Evolutionary conservation across 2,113 vertebrate genomes (phyloP).

Genomic region (Stigmatopora nigra): DNA sequence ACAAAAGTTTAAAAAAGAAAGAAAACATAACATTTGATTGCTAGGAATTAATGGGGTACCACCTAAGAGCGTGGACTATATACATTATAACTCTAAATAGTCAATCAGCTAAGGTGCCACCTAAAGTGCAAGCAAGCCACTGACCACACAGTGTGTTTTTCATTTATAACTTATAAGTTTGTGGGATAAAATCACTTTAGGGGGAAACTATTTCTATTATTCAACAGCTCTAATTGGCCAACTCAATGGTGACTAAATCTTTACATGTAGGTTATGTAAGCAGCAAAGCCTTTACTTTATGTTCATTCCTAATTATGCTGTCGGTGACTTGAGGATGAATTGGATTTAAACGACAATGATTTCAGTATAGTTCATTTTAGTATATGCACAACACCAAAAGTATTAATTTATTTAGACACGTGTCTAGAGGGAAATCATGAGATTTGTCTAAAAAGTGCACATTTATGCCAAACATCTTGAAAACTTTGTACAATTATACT

Average conservation of each 20-base stretch:
- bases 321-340: background rate
- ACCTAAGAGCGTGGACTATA: too few relatives aligned
- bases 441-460: background rate
- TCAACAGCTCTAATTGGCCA: constrained; percentile 51
- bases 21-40: too few relatives aligned
- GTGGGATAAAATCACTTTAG: constrained; percentile 30
- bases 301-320: background rate
- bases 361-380: background rate
- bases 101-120: background rate
- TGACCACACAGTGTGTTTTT: constrained; percentile 4
- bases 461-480: background rate
- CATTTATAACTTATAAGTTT: constrained; percentile 25
- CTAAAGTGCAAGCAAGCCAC: constrained; percentile 9
- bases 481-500: constrained; percentile 2
- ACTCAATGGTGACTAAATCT: constrained; percentile 38
- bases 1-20: too few relatives aligned
- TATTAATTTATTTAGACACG: constrained; percentile 4
- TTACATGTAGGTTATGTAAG: constrained; percentile 5
- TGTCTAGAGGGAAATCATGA: constrained; percentile 12
- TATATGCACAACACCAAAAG: background rate
- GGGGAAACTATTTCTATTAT: constrained; percentile 56
- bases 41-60: too few relatives aligned
- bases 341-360: background rate
- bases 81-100: too few relatives aligned
- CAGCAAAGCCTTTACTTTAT: constrained; percentile 9